Evolutionary conservation across 37 sponge, comb jelly and placozoan species (phyloP).

Genomic region (Spongia lamella): DNA sequence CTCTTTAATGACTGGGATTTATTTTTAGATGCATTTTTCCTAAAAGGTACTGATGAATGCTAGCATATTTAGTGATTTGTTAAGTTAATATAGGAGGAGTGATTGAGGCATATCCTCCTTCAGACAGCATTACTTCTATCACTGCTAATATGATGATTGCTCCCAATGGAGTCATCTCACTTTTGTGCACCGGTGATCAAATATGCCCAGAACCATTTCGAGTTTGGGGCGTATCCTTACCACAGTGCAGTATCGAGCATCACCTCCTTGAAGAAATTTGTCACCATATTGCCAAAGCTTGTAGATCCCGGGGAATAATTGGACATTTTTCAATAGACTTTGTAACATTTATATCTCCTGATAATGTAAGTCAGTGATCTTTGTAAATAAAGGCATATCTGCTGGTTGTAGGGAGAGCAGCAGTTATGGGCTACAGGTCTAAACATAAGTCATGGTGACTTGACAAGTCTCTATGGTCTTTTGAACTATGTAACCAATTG

Average conservation of each 20-base stretch:
- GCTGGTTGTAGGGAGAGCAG: slow-evolving; percentile 59
- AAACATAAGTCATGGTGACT: slow-evolving; percentile 74
- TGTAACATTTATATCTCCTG: slow-evolving; percentile 81
- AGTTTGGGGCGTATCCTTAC: slow-evolving; percentile 89
- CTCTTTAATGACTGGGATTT: slow-evolving; percentile 46
- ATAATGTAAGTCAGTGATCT: slow-evolving; percentile 5
- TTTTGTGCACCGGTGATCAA: slow-evolving; percentile 84
- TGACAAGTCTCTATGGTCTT: slow-evolving; percentile 55
- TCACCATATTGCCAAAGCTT: slow-evolving; percentile 37
- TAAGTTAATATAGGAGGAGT: slow-evolving; percentile 49
- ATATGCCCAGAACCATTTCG: slow-evolving; percentile 60
- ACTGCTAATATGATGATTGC: slow-evolving; percentile 84
- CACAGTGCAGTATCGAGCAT: slow-evolving; percentile 83
- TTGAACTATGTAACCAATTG: slow-evolving; percentile 67
- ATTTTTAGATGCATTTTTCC: slow-evolving; percentile 39
- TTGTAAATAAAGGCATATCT: not conserved
- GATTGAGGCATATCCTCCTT: slow-evolving; percentile 89
- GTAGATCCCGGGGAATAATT: slow-evolving; percentile 67
- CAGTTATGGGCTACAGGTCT: slow-evolving; percentile 85
- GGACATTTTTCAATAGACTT: slow-evolving; percentile 87
- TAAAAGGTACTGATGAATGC: not conserved
- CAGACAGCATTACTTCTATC: slow-evolving; percentile 81
- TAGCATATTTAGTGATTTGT: no score
- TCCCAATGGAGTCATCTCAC: slow-evolving; percentile 63
- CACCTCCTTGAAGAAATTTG: slow-evolving; percentile 27